Base-by-base conservation (phyloP, 2,797 vertebrate genomes). In the Hoplostethus mediterraneus region DNA sequence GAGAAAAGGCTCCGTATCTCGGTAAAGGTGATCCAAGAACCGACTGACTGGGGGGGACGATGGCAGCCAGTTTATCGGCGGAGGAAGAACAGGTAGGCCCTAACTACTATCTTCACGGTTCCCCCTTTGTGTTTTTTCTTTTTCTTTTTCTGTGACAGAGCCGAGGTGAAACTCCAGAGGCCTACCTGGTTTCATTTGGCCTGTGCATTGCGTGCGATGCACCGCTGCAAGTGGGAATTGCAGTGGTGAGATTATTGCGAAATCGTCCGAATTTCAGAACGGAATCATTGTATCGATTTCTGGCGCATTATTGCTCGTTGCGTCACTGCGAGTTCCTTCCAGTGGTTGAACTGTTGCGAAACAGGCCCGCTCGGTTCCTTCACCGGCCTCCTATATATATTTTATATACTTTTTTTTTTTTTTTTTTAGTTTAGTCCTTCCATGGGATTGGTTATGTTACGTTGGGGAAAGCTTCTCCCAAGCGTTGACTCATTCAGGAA, bases 31-130 rank as follows among this genome's bases (percentile, higher is more conserved):
- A 75, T 36, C 75, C 45, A 58, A 80, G 73, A 69, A 25, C 67
- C 10, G 77, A 79, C 21, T 21, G 21, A 21, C 21, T 21, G 21
- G 21, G 70, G 55, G 80, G 63, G 82, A 89, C 67, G 86, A 97
- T 97, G 97, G 97, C 97, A 92, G 95, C 96, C 81, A 93, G 94
- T 89, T 91, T 98, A 84, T 96, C 95, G 77, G 94, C 94, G 73
- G 97, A 98, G 85, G 97, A 98, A 89, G 97, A 97, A 84, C 97
- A 97, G 97, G 97, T 98, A 96, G 87, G 92, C 87, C 87, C 42
- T 36, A 28, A 31, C 33, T 44, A 33, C 4, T 44, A 44, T 44
- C 11, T 44, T 44, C 13, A 44, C 13, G 3, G 42, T 44, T 5
- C 13, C 42, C 11, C 21, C 21, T 21, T 21, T 21, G 21, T 21